These are phyloP conservation scores for Agrochola macilenta DNA, from an alignment of 2,888 invertebrate species.

Conservation along the genomic window DNA sequence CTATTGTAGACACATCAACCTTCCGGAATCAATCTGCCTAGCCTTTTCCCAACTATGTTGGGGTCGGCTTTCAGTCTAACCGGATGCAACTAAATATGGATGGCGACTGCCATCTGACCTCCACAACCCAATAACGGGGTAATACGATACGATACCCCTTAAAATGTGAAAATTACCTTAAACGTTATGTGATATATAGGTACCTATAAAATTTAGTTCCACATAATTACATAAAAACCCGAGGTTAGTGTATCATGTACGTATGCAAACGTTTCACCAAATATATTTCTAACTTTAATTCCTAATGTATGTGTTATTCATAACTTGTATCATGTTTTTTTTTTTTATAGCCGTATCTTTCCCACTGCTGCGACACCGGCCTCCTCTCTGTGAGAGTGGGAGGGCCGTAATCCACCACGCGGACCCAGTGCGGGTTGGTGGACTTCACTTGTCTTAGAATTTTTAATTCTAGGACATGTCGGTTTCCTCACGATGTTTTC, in stretches of 20 bases:
- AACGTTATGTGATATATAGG: neutral
- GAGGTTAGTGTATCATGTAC: neutral
- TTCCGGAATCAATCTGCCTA: too few species aligned
- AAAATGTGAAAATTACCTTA: neutral
- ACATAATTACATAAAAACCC: too few species aligned
- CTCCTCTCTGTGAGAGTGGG: too few species aligned
- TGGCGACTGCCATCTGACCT: too few species aligned
- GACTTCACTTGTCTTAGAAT: neutral
- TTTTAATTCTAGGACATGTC: too few species aligned
- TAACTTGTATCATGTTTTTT: neutral
- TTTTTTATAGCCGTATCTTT: neutral
- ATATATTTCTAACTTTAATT: neutral
- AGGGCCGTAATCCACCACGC: neutral
- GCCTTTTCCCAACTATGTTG: too few species aligned
- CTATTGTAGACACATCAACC: too few species aligned
- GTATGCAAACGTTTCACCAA: neutral
- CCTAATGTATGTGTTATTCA: neutral
- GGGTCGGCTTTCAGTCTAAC: too few species aligned
- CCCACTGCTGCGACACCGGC: neutral
- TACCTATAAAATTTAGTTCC: neutral
- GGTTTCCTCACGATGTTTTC: too few species aligned
- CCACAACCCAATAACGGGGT: too few species aligned
- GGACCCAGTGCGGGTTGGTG: neutral
- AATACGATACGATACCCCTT: too few species aligned
- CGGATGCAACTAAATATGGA: too few species aligned